Conservation (phyloP, 1,140 invertebrate species). For the Metopolophium dirhodum region DNA sequence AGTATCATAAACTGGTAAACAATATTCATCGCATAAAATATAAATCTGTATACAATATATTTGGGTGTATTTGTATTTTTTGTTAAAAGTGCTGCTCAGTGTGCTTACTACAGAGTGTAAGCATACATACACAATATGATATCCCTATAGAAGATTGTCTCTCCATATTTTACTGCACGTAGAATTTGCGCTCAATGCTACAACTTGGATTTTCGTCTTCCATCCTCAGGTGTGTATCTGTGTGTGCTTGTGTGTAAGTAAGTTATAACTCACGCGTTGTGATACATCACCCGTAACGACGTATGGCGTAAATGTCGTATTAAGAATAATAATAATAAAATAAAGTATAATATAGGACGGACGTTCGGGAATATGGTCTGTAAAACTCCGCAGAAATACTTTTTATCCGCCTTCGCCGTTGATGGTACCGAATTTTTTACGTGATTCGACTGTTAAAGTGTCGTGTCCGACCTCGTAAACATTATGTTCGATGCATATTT, state of each 20-base stretch:
- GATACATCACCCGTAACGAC: neutral
- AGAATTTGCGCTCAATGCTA: neutral
- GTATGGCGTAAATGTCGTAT: neutral
- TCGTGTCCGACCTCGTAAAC: neutral
- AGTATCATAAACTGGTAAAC: too few relatives aligned
- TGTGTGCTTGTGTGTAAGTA: too few relatives aligned
- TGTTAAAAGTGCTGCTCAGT: neutral
- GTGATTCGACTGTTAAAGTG: neutral
- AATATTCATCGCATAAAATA: too few relatives aligned
- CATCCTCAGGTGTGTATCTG: neutral
- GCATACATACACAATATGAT: too few relatives aligned
- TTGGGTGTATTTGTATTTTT: too few relatives aligned
- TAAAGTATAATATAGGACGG: neutral
- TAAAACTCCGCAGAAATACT: neutral
- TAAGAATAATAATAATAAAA: neutral
- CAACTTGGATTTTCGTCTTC: too few relatives aligned
- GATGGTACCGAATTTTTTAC: neutral
- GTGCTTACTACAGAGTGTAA: neutral
- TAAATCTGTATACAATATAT: too few relatives aligned
- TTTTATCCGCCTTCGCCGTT: neutral
- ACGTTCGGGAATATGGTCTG: neutral
- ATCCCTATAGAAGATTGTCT: too few relatives aligned
- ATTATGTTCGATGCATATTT: constrained; percentile 16
- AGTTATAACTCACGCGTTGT: neutral
- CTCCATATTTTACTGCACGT: too few relatives aligned